A percentile compares a stretch with the other conserved stretches of the same genome.
phyloP scores from a whole-genome alignment of 2,888 invertebrate species.

The Ophraella communa region DNA sequence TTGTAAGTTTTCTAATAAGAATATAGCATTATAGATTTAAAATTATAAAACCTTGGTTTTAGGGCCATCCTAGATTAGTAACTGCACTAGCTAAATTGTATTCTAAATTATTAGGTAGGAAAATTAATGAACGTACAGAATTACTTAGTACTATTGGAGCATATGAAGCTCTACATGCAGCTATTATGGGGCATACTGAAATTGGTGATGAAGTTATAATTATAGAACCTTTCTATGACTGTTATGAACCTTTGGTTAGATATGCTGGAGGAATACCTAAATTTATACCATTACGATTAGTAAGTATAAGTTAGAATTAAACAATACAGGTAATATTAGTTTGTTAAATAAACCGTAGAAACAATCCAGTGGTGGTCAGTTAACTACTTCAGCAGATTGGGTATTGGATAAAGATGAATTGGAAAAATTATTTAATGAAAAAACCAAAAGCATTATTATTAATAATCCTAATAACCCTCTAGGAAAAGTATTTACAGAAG shows the following conservation, averaged over 20 bases:
- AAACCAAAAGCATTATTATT: slow-evolving; percentile 94
- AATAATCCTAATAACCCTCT: slow-evolving; percentile 98
- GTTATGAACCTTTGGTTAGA: slow-evolving; percentile 93
- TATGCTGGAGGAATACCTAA: slow-evolving; percentile 86
- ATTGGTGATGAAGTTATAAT: slow-evolving; percentile 92
- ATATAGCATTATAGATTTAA: neutral
- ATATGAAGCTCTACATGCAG: slow-evolving; percentile 89
- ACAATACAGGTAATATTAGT: neutral
- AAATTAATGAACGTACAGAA: slow-evolving; percentile 86
- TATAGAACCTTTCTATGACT: slow-evolving; percentile 98
- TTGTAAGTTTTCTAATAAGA: slow-evolving; percentile 71
- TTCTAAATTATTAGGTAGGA: slow-evolving; percentile 74
- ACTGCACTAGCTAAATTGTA: slow-evolving; percentile 85
- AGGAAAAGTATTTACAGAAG: slow-evolving; percentile 83
- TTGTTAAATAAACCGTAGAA: too few relatives aligned
- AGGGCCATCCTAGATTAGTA: slow-evolving; percentile 93
- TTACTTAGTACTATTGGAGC: slow-evolving; percentile 91
- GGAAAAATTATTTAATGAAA: slow-evolving; percentile 77
- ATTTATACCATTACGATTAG: slow-evolving; percentile 84
- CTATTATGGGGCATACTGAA: slow-evolving; percentile 78
- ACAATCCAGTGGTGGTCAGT: slow-evolving; percentile 50
- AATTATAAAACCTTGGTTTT: slow-evolving; percentile 45
- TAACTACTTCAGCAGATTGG: slow-evolving; percentile 83
- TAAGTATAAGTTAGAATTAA: slow-evolving; percentile 2
- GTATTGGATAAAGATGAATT: slow-evolving; percentile 83